Conservation (phyloP, 2,888 invertebrate genomes). For the Drosophila atripex region DNA sequence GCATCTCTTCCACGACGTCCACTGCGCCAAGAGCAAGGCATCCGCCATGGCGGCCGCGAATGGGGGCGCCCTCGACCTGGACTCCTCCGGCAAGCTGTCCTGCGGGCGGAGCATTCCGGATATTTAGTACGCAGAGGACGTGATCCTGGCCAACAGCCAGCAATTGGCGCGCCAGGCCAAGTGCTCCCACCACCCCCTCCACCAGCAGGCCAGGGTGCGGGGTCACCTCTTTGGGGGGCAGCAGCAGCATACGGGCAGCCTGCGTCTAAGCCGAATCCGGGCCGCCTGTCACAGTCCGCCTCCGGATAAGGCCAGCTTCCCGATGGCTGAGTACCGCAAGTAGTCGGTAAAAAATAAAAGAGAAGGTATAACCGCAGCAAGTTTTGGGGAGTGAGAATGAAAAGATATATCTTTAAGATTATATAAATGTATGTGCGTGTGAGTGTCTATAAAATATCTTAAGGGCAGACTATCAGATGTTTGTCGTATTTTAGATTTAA, state of each 20-base stretch:
- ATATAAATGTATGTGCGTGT: constrained; percentile 34
- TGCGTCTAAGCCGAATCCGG: constrained; percentile 57
- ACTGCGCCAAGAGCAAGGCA: constrained; percentile 83
- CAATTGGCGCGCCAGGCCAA: constrained; percentile 67
- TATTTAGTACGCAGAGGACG: constrained; percentile 84
- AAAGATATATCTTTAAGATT: constrained; percentile 30
- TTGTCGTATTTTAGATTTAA: constrained; percentile 23
- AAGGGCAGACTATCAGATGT: constrained; percentile 19
- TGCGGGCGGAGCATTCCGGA: constrained; percentile 80
- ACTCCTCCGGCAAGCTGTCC: constrained; percentile 34
- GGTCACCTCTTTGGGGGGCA: constrained; percentile 15
- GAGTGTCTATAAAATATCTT: constrained; percentile 35
- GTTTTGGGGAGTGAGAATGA: constrained; percentile 27
- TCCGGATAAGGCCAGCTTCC: constrained; percentile 50
- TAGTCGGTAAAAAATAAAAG: constrained; percentile 31
- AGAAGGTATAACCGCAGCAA: constrained; percentile 3
- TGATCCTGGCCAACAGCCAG: constrained; percentile 82
- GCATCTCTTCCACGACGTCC: constrained; percentile 83
- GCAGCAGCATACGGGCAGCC: constrained; percentile 52
- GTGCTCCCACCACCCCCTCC: constrained; percentile 67
- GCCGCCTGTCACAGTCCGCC: constrained; percentile 80
- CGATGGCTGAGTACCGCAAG: constrained; percentile 80
- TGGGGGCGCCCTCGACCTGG: constrained; percentile 21
- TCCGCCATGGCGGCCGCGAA: constrained; percentile 35
- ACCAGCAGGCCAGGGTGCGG: constrained; percentile 50